These are phyloP conservation scores for Pelecanus crispus DNA, from an alignment of 2,113 vertebrate genomes.

Conservation along the genomic window DNA sequence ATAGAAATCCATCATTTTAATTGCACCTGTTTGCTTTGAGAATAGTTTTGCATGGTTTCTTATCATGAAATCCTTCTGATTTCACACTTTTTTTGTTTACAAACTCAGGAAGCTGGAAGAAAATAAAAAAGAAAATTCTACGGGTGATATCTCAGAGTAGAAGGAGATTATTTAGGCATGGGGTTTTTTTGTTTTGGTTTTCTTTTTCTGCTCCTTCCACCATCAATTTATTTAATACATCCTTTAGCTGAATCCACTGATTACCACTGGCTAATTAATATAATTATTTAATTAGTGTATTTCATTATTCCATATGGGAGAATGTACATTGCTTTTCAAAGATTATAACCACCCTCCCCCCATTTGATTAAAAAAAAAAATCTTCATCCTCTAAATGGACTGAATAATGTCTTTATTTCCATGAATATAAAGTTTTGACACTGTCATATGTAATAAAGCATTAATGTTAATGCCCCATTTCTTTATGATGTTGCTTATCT, in stretches of 20 bases:
- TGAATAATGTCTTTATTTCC: neutral
- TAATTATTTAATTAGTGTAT: neutral
- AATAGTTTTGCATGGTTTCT: neutral
- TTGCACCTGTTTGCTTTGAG: neutral
- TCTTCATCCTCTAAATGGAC: neutral
- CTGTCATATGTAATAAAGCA: neutral
- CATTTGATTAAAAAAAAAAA: neutral
- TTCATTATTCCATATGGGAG: neutral
- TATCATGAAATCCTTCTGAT: neutral
- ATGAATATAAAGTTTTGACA: neutral
- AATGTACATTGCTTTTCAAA: neutral
- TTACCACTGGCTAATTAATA: neutral
- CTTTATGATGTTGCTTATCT: neutral
- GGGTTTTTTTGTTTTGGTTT: neutral
- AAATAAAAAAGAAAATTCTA: neutral
- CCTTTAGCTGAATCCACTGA: neutral
- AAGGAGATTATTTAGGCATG: neutral
- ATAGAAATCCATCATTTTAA: neutral
- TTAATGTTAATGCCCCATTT: neutral
- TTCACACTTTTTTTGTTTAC: neutral
- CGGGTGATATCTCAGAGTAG: neutral
- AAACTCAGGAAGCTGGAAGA: neutral
- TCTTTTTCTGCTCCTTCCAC: neutral
- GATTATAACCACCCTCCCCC: rapidly evolving
- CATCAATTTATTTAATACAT: neutral